Conservation (phyloP, 30 jellyfish, hydroid and myxozoan species). For the Aurelia aurita region DNA sequence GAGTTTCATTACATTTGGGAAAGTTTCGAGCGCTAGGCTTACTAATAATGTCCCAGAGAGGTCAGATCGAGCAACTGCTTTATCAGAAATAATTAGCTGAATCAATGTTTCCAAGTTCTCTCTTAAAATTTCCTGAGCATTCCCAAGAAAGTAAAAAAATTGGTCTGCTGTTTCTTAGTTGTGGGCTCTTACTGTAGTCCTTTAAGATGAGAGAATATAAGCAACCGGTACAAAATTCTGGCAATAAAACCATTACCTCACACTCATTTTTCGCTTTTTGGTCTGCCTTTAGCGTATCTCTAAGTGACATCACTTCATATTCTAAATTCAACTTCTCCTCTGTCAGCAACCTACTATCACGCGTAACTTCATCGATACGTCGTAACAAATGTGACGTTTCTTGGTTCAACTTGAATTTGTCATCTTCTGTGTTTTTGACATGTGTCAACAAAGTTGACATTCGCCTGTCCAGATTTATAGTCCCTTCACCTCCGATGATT, state of each 20-base stretch:
- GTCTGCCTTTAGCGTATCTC: slow-evolving; percentile 69
- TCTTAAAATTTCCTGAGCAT: too few species aligned
- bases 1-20: too few species aligned
- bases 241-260: slow-evolving; percentile 34
- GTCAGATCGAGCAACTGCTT: too few species aligned
- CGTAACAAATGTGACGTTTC: slow-evolving; percentile 56
- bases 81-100: too few species aligned
- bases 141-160: too few species aligned
- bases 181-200: too few species aligned
- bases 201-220: too few species aligned
- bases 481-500: slow-evolving; percentile 60
- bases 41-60: too few species aligned
- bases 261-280: slow-evolving; percentile 86
- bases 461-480: slow-evolving; percentile 31
- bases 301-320: slow-evolving; percentile 85
- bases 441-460: slow-evolving; percentile 58
- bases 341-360: slow-evolving; percentile 74
- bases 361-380: slow-evolving; percentile 66
- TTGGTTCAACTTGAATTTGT: slow-evolving; percentile 52
- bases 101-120: too few species aligned
- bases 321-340: slow-evolving; percentile 82
- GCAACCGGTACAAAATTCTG: too few species aligned
- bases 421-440: slow-evolving; percentile 60
- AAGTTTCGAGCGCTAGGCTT: too few species aligned
- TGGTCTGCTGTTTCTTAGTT: too few species aligned